phyloP scores from a whole-genome alignment of 2,797 vertebrate species.

The Coracias cyanogaster region DNA sequence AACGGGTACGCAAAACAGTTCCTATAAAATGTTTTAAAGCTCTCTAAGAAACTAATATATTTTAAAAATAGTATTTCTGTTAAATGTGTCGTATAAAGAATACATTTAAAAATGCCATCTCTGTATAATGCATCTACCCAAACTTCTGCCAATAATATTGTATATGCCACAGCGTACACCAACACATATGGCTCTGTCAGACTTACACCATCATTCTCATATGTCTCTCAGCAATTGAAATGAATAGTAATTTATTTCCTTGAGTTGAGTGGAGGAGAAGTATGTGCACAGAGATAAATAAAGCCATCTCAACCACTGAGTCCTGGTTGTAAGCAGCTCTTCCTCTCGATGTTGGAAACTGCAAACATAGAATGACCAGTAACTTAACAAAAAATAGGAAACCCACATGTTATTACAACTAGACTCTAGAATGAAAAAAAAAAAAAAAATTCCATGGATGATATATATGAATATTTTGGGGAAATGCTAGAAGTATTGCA shows the following conservation, averaged over 20 bases:
- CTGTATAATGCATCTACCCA: not conserved
- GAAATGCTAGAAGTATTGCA: not conserved
- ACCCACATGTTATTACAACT: not conserved
- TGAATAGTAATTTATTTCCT: not conserved
- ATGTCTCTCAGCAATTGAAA: not conserved
- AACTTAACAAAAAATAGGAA: not conserved
- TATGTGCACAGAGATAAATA: not conserved
- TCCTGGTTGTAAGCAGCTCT: not conserved
- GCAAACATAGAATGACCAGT: not conserved
- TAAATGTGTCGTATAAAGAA: slow-evolving; percentile 11
- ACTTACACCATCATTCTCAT: not conserved
- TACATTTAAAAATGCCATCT: not conserved
- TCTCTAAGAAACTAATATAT: not conserved
- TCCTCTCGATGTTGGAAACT: not conserved
- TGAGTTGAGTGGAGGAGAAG: not conserved
- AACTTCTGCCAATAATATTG: not conserved
- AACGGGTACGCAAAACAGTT: not conserved
- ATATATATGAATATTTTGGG: not conserved
- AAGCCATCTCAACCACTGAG: not conserved
- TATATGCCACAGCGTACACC: not conserved
- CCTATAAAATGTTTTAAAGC: not conserved
- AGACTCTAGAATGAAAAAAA: not conserved
- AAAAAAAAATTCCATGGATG: not conserved
- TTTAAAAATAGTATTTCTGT: slow-evolving; percentile 12
- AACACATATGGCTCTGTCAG: not conserved